Evolutionary conservation across 2,888 invertebrate species (phyloP), one percentile per base, ranked within the genome.

Genomic region (Cybosia mesomella): DNA sequence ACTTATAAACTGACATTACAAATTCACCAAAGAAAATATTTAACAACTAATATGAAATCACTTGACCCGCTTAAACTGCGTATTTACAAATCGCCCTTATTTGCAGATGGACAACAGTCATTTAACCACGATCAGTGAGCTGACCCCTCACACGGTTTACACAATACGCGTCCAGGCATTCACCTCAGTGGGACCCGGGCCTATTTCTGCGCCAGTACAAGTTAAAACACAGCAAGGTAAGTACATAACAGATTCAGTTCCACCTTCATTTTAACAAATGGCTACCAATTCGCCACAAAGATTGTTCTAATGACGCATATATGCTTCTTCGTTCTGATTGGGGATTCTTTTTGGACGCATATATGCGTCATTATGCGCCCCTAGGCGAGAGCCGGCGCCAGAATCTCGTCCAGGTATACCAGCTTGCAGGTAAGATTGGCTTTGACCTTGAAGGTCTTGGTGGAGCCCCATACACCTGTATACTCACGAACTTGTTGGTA

Each of bases 161-260:
- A 98, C 99, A 62, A 98, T 99, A 84, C 96, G 98, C 68, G 99
- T 99, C 7, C 98, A 98, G 88, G 98, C 98, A 1, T 97, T 97
- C 90, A 99, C 99, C 10, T 98, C 98, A 21, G 98, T 99, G 73
- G 99, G 99, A 0, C 98, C 98, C 57, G 99, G 99, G 61, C 99
- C 99, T 0, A 96, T 98, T 80, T 99, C 99, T 78, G 96, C 97
- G 5, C 98, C 99, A n/a, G 98, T 99, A n/a, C 98, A 98, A 92
- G 99, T 99, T 83, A 98, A 99, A 95, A 99, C 99, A 36, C 98
- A 98, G 87, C 99, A 98, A 96, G 99, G 98, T 98, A 91, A 87
- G 91, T 72, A n/a, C 28, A 24, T 5, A 15, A 54, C 1, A 10
- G n/a, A n/a, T n/a, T n/a, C n/a, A n/a, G n/a, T n/a, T n/a, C n/a